These are phyloP conservation scores for Phaethon lepturus DNA, from an alignment of 2,113 vertebrate genomes.

Conservation along the genomic window DNA sequence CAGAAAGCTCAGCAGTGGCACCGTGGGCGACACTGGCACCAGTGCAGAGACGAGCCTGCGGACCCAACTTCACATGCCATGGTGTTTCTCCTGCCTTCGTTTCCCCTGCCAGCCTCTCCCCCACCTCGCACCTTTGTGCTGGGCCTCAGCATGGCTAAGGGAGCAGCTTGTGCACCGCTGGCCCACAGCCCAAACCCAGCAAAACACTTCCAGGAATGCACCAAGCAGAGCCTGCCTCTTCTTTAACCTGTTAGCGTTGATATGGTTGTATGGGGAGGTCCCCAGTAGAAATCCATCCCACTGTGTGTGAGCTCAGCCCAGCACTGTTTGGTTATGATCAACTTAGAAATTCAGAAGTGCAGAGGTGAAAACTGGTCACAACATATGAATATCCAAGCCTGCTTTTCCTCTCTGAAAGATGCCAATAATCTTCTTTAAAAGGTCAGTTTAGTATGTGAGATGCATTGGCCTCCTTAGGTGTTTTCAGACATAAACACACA, in stretches of 20 bases:
- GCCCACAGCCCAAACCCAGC: neutral
- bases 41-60: neutral
- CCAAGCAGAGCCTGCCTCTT: neutral
- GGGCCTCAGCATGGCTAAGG: neutral
- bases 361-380: neutral
- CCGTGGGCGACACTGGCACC: neutral
- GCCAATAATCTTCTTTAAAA: neutral
- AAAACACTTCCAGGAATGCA: neutral
- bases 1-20: neutral
- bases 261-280: rapidly evolving
- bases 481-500: neutral
- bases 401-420: neutral
- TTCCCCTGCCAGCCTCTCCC: neutral
- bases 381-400: neutral
- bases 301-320: neutral
- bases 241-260: neutral
- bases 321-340: neutral
- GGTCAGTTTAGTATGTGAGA: neutral
- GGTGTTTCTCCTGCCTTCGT: neutral
- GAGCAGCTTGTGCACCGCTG: neutral
- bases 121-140: neutral
- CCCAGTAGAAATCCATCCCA: rapidly evolving
- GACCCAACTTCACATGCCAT: neutral
- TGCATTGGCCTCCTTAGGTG: neutral
- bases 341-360: neutral